Evolutionary conservation across 2,113 vertebrate species (phyloP), one percentile per base, ranked within the genome.

Genomic region (Sphaerodactylus townsendi): DNA sequence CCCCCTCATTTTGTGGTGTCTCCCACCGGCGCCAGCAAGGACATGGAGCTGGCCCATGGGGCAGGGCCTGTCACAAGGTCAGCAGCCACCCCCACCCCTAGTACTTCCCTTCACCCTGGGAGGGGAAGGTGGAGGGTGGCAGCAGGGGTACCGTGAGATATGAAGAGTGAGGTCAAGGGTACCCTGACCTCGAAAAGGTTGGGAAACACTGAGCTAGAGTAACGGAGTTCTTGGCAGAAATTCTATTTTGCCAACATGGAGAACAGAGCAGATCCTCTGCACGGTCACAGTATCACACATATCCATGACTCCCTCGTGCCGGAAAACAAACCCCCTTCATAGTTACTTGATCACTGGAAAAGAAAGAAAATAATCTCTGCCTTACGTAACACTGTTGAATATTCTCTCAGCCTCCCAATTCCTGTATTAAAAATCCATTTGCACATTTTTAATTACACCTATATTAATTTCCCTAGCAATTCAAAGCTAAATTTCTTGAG

Each of bases 391-490:
- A 84, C 39, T 56, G 11, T 33, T 14, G 25, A 41, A 30, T 17
- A 37, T 41, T 75, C 23, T 75, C 23, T 64, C 39, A n/a, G 35
- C 23, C 59, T n/a, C 41, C 37, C 39, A 84, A 77, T 70, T 37
- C 50, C 56, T 56, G 13, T 56, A 59, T 46, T 59, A 62, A 33
- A 86, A 87, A 64, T 50, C 87, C 46, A 79, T 79, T 35, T 71
- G 50, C 77, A 30, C 39, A 53, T 84, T 87, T 91, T 90, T 85
- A 91, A 92, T 88, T 86, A 92, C 76, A 35, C 4, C 89, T 83
- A 10, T 37, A 88, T 82, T 90, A 84, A 94, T 92, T 91, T 94
- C 85, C 90, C 80, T 71, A 74, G 75, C 71, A 80, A 90, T 79
- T 78, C 62, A 88, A 81, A 77, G n/a, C 59, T 28, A 75, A 83